Evolutionary conservation across 2,797 vertebrate species (phyloP).

Genomic region (Arctocebus calabarensis): DNA sequence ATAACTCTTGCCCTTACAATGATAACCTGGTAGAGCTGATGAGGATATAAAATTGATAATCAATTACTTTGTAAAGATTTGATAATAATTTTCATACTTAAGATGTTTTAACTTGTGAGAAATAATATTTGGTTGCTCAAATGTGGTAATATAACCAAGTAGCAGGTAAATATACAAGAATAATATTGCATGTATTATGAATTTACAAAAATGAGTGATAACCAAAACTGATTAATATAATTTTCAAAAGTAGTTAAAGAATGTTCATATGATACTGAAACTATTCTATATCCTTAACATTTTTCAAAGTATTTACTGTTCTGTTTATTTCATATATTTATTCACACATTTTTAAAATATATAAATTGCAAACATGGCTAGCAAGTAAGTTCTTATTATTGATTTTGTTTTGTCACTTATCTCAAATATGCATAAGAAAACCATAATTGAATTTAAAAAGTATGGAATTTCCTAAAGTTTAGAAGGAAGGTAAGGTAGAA

Average conservation of each 20-base stretch:
- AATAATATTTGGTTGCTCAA: not conserved
- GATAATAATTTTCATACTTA: not conserved
- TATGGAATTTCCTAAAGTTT: not conserved
- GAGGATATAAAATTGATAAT: not conserved
- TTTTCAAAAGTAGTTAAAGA: not conserved
- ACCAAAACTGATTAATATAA: not conserved
- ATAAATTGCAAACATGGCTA: not conserved
- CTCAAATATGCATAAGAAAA: not conserved
- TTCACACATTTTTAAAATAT: not conserved
- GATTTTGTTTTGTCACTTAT: not conserved
- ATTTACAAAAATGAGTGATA: not conserved
- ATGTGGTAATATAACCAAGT: not conserved
- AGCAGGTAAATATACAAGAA: not conserved
- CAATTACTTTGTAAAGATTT: not conserved
- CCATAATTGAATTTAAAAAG: not conserved
- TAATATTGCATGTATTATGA: not conserved
- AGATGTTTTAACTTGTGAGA: not conserved
- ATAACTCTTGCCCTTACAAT: not conserved
- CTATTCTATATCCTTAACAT: not conserved
- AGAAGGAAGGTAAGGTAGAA: not conserved
- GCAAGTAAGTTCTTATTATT: not conserved
- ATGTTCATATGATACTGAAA: not conserved
- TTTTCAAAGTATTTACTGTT: not conserved
- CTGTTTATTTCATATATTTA: not conserved
- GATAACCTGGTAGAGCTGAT: not conserved